Conservation (phyloP, 2,888 invertebrate genomes). For the Drosophila diplacantha region DNA sequence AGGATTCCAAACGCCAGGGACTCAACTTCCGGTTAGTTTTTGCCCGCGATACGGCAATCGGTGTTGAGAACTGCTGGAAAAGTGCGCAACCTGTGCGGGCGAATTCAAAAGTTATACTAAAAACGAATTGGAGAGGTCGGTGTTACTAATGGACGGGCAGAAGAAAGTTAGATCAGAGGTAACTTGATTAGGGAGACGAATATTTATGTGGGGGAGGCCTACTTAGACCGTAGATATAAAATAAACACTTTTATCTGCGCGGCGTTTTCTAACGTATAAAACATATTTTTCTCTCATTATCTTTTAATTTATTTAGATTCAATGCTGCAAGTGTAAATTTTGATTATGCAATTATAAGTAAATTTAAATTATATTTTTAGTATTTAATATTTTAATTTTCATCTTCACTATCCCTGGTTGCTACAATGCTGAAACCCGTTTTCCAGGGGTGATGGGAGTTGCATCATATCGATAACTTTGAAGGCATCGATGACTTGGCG, state of each 20-base stretch:
- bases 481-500: background rate
- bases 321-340: no score
- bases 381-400: background rate
- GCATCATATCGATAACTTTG: background rate
- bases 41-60: slow-evolving; percentile 2
- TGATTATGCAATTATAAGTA: no score
- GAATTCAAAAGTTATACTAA: slow-evolving; percentile 22
- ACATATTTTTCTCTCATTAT: no score
- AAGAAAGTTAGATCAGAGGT: background rate
- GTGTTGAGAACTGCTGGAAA: slow-evolving; percentile 15
- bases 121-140: background rate
- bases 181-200: background rate
- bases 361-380: background rate
- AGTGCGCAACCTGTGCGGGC: slow-evolving; percentile 12
- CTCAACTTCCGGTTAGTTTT: slow-evolving; percentile 50
- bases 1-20: slow-evolving; percentile 37
- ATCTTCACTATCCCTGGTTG: background rate
- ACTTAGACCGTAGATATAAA: no score
- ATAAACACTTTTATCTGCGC: no score
- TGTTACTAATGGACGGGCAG: no score
- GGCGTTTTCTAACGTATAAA: no score
- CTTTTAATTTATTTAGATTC: no score
- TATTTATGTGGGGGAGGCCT: background rate
- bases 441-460: background rate
- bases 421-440: background rate